Evolutionary conservation across 2,113 vertebrate genomes (phyloP).

Genomic region (Esox niger): DNA sequence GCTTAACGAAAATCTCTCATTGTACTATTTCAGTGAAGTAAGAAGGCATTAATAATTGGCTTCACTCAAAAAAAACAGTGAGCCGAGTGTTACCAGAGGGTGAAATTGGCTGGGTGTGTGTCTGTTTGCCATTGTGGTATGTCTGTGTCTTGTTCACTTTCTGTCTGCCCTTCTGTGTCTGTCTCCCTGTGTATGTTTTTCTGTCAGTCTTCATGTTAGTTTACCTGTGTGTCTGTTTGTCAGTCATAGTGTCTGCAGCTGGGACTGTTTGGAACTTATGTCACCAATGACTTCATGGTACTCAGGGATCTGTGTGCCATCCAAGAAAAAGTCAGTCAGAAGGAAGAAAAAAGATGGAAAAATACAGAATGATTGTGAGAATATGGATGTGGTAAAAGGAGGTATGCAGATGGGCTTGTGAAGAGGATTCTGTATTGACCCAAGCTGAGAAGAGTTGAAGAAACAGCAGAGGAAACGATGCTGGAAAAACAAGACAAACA

Average conservation of each 20-base stretch:
- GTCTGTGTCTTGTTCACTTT: background rate
- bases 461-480: background rate
- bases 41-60: too few relatives aligned
- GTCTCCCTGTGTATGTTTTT: conserved; percentile 1
- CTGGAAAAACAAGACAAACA: too few relatives aligned
- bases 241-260: conserved; percentile 4
- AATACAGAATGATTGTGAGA: conserved; percentile 1
- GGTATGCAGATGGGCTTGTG: too few relatives aligned
- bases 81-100: too few relatives aligned
- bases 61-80: too few relatives aligned
- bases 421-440: background rate
- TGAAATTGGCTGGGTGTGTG: too few relatives aligned
- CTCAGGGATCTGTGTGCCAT: conserved; percentile 25
- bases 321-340: conserved; percentile 20
- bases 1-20: too few relatives aligned
- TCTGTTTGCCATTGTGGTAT: too few relatives aligned
- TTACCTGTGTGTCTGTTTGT: conserved; percentile 9
- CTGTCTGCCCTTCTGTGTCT: background rate
- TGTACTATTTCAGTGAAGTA: too few relatives aligned
- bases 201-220: conserved; percentile 32
- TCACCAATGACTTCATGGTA: conserved; percentile 44
- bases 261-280: conserved; percentile 22
- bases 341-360: background rate
- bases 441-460: background rate
- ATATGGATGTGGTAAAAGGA: background rate